Evolutionary conservation across 1,140 invertebrate genomes (phyloP), one percentile per base, ranked within the genome.

Genomic region (Aphelenchoides besseyi): DNA sequence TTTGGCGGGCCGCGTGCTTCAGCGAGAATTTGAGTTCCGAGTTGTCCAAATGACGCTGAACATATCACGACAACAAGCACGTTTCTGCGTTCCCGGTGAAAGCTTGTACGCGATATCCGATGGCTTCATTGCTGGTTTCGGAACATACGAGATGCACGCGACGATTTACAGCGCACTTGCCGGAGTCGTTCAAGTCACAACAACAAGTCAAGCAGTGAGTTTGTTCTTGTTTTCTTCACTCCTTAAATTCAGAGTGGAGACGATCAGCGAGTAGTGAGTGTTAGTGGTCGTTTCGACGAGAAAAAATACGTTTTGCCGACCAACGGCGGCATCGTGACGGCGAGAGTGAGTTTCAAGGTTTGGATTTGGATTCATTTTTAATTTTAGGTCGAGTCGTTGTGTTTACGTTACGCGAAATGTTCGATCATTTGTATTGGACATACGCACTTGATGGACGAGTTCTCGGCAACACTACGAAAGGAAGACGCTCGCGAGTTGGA

Each of bases 401-500:
- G 70, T 0, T 48, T 72, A 16, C 68, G 68, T 33, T 79, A 68
- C 48, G 77, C 77, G 3, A 80, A 76, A 29, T 79, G 77, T 36
- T 77, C 77, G 12, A 79, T 79, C 35, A 68, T 79, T n/a, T 79
- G 79, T 48, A 73, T 79, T 26, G 79, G 64, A 29, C 66, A 79
- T 30, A 81, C 71, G 16, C 35, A 77, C 18, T 57, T 79, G 18
- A 26, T 28, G 2, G 54, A 76, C 62, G 75, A 74, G 41, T 79
- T 81, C 59, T 76, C 59, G 29, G 81, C 79, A 23, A 78, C 69
- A 0, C 52, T 79, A 26, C 30, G 76, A 28, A 81, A 81, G 64
- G 77, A 81, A 28, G 75, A 79, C 33, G 62, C 81, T 12, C 72
- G 72, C 26, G 79, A 71, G 1, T 73, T 28, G n/a, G 79, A 79